phyloP scores from a whole-genome alignment of 2,888 invertebrate species.

The Athrips mouffetella region DNA sequence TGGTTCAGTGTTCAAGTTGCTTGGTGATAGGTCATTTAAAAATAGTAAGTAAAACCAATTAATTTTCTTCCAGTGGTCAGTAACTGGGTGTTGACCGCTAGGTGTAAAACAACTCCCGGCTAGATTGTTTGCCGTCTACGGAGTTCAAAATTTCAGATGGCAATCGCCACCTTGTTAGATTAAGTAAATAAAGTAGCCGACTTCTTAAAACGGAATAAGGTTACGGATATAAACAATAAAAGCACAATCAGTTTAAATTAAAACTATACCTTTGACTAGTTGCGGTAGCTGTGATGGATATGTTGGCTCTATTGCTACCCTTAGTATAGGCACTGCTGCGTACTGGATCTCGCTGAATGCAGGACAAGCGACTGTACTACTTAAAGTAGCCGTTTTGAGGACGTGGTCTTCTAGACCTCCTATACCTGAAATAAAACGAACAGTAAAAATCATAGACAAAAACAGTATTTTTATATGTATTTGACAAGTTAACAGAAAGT shows the following conservation, averaged over 20 bases:
- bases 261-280: slow-evolving; percentile 77
- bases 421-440: slow-evolving; percentile 78
- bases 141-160: no score
- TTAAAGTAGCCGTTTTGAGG: slow-evolving; percentile 93
- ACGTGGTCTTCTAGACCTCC: slow-evolving; percentile 91
- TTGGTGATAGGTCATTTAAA: no score
- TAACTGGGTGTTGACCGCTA: no score
- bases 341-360: slow-evolving; percentile 90
- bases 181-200: not conserved
- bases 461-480: not conserved
- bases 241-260: not conserved
- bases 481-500: not conserved
- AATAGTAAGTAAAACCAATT: no score
- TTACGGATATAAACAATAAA: not conserved
- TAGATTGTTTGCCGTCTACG: no score
- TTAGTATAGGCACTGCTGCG: slow-evolving; percentile 90
- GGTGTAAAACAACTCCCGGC: no score
- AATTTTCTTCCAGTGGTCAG: no score
- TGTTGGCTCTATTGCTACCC: slow-evolving; percentile 95
- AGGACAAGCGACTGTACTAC: slow-evolving; percentile 88
- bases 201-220: not conserved
- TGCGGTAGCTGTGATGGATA: slow-evolving; percentile 87
- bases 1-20: no score
- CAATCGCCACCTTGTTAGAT: no score
- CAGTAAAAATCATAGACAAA: not conserved